Evolutionary conservation across 2,113 vertebrate genomes (phyloP).

Genomic region (Chitala chitala): DNA sequence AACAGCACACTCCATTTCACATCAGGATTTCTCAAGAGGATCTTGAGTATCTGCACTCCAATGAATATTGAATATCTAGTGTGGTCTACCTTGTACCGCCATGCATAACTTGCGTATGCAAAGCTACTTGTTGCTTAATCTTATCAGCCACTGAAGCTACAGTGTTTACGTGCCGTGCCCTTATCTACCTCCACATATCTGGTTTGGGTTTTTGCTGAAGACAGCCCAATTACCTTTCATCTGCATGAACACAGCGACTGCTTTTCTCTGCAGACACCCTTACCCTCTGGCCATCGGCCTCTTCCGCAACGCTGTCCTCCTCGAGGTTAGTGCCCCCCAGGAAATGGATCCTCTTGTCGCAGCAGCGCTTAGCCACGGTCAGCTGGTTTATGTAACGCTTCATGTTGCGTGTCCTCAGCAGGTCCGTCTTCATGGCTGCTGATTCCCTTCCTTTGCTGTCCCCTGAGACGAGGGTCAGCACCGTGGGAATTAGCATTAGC

Average conservation of each 20-base stretch:
- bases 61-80: too few species aligned
- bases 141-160: too few species aligned
- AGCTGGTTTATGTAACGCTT: slow-evolving; percentile 97
- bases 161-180: too few species aligned
- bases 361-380: slow-evolving; percentile 94
- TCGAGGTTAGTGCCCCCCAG: slow-evolving; percentile 88
- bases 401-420: slow-evolving; percentile 89
- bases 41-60: too few species aligned
- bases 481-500: background rate
- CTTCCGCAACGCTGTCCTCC: slow-evolving; percentile 74
- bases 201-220: background rate
- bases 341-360: slow-evolving; percentile 87
- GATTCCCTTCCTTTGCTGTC: slow-evolving; percentile 87
- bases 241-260: too few species aligned
- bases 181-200: background rate
- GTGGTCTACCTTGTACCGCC: too few species aligned
- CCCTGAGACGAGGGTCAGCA: slow-evolving; percentile 28
- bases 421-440: slow-evolving; percentile 92
- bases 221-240: too few species aligned
- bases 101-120: too few species aligned
- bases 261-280: background rate
- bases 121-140: too few species aligned
- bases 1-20: background rate
- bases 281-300: slow-evolving; percentile 87
- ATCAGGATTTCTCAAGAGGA: background rate